phyloP scores from a whole-genome alignment of 2,797 vertebrate species.

The Acanthurus tractus region DNA sequence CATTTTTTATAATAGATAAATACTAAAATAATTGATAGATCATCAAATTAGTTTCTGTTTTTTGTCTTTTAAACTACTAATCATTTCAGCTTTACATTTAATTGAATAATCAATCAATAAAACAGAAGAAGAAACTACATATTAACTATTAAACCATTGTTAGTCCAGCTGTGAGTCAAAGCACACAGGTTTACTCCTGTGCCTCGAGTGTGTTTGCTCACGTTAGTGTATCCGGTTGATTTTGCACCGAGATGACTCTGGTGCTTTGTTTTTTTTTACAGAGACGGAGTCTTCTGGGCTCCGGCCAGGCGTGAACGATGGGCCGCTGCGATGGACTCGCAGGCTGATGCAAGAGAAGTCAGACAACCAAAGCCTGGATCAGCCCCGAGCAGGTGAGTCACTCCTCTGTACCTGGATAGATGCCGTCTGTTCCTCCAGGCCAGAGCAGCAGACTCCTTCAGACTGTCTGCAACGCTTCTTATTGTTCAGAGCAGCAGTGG shows the following conservation, averaged over 20 bases:
- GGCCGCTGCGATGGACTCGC: slow-evolving; percentile 73
- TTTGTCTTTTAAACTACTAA: no score
- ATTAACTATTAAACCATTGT: neutral
- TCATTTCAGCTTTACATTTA: neutral
- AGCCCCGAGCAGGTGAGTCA: slow-evolving; percentile 84
- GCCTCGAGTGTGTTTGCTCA: neutral
- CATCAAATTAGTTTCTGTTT: neutral
- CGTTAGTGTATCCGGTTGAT: neutral
- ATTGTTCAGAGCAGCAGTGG: neutral
- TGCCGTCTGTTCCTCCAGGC: slow-evolving; percentile 12
- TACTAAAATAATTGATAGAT: neutral
- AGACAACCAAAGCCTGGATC: slow-evolving; percentile 81
- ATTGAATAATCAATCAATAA: neutral
- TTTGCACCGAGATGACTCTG: slow-evolving; percentile 23
- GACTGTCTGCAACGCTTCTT: slow-evolving; percentile 1
- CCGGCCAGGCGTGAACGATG: slow-evolving; percentile 52
- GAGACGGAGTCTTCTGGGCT: slow-evolving; percentile 69
- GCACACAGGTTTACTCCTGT: neutral
- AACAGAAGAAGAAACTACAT: neutral
- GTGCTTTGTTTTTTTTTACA: slow-evolving; percentile 62
- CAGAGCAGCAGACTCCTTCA: neutral
- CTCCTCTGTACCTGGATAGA: slow-evolving; percentile 16
- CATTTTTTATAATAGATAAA: neutral
- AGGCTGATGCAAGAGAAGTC: slow-evolving; percentile 81
- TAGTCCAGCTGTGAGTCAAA: neutral